Evolutionary conservation across 2,797 vertebrate genomes (phyloP), one percentile per base, ranked within the genome.

Genomic region (Manis crassicaudata): DNA sequence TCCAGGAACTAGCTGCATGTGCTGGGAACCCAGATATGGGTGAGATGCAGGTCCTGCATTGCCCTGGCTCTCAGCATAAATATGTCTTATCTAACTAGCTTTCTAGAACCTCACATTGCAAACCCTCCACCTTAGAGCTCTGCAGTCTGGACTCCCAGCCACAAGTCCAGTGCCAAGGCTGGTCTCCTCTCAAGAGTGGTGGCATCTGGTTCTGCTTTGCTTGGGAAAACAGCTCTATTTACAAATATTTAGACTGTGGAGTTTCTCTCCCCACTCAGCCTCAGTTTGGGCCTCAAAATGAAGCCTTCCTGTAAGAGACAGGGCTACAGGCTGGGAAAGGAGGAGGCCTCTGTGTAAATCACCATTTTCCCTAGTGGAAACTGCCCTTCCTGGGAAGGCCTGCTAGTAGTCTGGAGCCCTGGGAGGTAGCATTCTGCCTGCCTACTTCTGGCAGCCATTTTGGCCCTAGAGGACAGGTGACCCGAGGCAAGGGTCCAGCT

Each of bases 131-230:
- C 85, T 67, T 7, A 4, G 2, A 6, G 1, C 7, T 82, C 0
- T 0, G 60, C 67, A 27, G 96, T 86, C 87, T 21, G 14, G 83
- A 58, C 62, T 23, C 1, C 23, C 14, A 6, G 65, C 60, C 73
- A 85, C 11, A 3, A 35, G 80, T 92, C 86, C 52, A 5, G 94
- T 88, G 95, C 94, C 0, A 3, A 65, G 96, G 92, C 92, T 21
- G 27, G 94, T 86, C 85, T 77, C 81, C 40, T 79, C 58, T 1
- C 0, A 68, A 70, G 90, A 88, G 90, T 50, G 75, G 93, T 82
- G 95, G 97, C 98, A 98, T 98, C 98, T 98, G 98, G 96, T 98
- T 98, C 93, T 94, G 92, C 83, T 98, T 98, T 98, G 96, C 84
- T 92, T 73, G 86, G 97, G 97, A 98, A 98, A 98, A 98, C 95